Evolutionary conservation across 2,797 vertebrate genomes (phyloP).

Genomic region (Staurois parvus): DNA sequence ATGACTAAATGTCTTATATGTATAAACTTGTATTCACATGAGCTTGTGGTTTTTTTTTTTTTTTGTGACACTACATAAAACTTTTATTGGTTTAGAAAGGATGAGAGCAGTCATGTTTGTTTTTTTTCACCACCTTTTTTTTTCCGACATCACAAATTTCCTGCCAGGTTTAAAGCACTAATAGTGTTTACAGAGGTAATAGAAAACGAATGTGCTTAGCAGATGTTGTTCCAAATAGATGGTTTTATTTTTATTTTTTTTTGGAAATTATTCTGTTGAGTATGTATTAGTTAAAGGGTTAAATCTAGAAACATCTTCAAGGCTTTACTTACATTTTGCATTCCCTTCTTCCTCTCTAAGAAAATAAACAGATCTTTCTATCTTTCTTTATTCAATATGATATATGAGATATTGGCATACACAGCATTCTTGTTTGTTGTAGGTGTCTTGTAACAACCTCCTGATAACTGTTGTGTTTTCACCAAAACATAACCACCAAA

Average conservation of each 20-base stretch:
- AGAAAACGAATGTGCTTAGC: background rate
- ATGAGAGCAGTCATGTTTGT: background rate
- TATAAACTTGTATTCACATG: background rate
- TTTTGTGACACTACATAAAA: conserved; percentile 5
- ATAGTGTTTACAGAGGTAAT: background rate
- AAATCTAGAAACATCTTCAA: background rate
- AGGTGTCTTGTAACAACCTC: too few relatives aligned
- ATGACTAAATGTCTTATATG: background rate
- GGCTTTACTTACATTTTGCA: too few relatives aligned
- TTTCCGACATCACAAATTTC: background rate
- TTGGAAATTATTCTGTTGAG: background rate
- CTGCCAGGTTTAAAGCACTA: background rate
- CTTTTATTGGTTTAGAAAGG: background rate
- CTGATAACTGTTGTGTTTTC: too few relatives aligned
- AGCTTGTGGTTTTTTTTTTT: background rate
- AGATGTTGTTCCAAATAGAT: background rate
- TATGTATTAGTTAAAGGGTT: background rate
- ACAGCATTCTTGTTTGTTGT: too few relatives aligned
- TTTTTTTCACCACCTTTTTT: too few relatives aligned
- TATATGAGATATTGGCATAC: too few relatives aligned
- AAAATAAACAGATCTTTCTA: too few relatives aligned
- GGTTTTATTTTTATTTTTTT: background rate
- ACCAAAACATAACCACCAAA: too few relatives aligned
- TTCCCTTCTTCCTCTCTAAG: too few relatives aligned
- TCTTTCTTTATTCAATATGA: too few relatives aligned